A percentile compares a stretch with the other conserved stretches of the same genome.
Conservation (phyloP, 2,113 vertebrate species). For the Atractosteus spatula region DNA sequence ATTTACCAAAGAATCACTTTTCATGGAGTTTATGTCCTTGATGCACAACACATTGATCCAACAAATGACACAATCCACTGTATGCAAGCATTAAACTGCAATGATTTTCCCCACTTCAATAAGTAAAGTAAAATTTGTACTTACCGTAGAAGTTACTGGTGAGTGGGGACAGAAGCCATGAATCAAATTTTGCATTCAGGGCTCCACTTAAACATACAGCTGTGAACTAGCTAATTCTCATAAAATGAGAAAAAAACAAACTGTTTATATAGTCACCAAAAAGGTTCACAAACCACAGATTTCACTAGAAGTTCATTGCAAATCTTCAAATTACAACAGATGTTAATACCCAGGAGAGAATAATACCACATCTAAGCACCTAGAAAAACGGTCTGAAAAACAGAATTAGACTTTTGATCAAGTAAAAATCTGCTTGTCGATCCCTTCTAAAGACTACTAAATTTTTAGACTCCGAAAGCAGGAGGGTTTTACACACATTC, state of each 20-base stretch:
- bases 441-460: no score
- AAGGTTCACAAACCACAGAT: conserved; percentile 36
- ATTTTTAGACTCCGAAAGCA: no score
- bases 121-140: conserved; percentile 58
- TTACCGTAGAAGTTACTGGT: conserved; percentile 60
- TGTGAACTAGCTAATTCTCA: conserved; percentile 55
- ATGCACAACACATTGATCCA: conserved; percentile 24
- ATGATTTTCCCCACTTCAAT: conserved; percentile 56
- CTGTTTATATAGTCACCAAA: conserved; percentile 35
- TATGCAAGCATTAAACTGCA: conserved; percentile 47
- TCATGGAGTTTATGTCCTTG: conserved; percentile 28
- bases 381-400: no score
- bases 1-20: conserved; percentile 19
- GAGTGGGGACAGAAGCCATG: conserved; percentile 58
- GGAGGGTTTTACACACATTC: no score
- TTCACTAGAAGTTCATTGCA: background rate
- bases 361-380: no score
- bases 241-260: conserved; percentile 46
- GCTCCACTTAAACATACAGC: conserved; percentile 58
- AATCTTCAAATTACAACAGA: no score
- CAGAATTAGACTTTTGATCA: no score
- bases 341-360: no score
- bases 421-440: no score
- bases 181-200: conserved; percentile 58
- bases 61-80: background rate